Base-by-base conservation (phyloP, 1,140 invertebrate species). In the Hesperophylax magnus region DNA sequence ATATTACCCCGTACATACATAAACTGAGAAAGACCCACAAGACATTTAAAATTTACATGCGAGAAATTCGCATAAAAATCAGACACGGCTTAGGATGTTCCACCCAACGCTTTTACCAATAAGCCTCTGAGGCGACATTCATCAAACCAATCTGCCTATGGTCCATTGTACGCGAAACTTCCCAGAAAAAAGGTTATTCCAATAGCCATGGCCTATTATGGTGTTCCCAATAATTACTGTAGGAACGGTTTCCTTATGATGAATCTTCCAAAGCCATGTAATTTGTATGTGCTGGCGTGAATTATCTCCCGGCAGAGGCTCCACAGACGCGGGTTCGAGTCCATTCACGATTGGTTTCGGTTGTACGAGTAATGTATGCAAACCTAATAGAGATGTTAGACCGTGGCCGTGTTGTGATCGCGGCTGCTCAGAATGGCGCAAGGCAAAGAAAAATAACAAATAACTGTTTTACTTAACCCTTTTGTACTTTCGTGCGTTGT, bases 331-430 rank as follows among this genome's bases (percentile, higher is more conserved):
- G 31, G 11, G 63, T 31, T 67, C 22, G 58, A 17, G 34, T 52
- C 67, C 18, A 71, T 71, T 71, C 67, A 71, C 17, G 24, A 71
- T 71, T 71, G 14, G 67, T 52, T 24, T 47, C 67, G 67, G 34
- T 71, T 24, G 39, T n/a, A n/a, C n/a, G n/a, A n/a, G n/a, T 71
- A 71, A 71, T 71, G 67, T 71, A 71, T 71, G 67, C 63, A 67
- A 52, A 53, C 47, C n/a, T 71, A 71, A 71, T 71, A 53, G 24
- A 71, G 34, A 71, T 71, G 67, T 71, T 18, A 53, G 18, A n/a
- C 6, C 39, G 22, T 71, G 67, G n/a, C 6, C 67, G 22, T 71
- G 67, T 47, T 34, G 34, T 52, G 67, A 71, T 71, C 24, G 67
- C 34, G n/a, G 67, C 18, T 39, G 67, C 39, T 71, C n/a, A 8